phyloP scores from a whole-genome alignment of 2,113 vertebrate genomes.

The Mus spicilegus region DNA sequence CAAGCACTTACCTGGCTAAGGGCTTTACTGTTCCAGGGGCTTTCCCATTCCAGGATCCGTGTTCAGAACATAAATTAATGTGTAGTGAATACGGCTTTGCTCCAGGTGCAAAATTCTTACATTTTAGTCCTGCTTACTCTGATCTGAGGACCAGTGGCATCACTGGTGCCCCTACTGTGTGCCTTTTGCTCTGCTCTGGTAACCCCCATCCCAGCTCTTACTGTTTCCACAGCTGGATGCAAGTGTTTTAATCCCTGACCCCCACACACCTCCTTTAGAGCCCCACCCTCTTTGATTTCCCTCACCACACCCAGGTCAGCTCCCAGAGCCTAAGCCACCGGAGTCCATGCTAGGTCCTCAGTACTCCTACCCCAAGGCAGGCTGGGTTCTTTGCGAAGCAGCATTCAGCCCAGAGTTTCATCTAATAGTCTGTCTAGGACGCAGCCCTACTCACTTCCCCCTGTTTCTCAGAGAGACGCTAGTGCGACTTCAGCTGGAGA shows the following conservation, averaged over 20 bases:
- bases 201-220: neutral
- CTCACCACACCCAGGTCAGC: neutral
- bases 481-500: conserved; percentile 92
- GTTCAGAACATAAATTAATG: neutral
- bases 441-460: neutral
- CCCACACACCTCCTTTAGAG: neutral
- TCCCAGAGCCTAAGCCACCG: neutral
- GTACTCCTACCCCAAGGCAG: neutral
- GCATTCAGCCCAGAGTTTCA: neutral
- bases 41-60: neutral
- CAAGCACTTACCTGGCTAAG: neutral
- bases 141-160: neutral
- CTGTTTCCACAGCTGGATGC: neutral
- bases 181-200: neutral
- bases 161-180: neutral
- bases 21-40: neutral
- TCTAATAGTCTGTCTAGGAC: neutral
- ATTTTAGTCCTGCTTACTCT: neutral
- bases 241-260: neutral
- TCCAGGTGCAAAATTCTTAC: neutral
- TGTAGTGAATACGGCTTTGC: no score
- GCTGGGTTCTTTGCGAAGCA: neutral
- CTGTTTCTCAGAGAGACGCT: conserved; percentile 89
- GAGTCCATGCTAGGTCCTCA: no score
- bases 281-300: neutral